These are phyloP conservation scores for Mormyrus hasselquistii DNA, from an alignment of 2,797 vertebrate species.

Conservation along the genomic window DNA sequence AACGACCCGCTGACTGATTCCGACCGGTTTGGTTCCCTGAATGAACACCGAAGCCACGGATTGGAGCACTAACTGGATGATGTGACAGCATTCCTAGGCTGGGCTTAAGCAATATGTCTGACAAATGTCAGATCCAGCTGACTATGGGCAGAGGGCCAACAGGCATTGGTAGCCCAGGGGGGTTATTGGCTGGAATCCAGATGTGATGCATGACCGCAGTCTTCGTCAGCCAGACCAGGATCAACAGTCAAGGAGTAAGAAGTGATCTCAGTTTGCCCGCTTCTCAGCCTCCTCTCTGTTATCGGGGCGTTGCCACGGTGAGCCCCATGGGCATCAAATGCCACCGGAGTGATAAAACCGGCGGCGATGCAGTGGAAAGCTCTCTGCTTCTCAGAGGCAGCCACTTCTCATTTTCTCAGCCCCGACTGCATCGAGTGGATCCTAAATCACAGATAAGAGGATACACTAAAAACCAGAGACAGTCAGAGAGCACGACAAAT, in stretches of 20 bases:
- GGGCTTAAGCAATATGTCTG: background rate
- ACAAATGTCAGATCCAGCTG: background rate
- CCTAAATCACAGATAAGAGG: slow-evolving; percentile 13
- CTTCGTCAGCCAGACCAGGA: background rate
- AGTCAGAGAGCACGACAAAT: background rate
- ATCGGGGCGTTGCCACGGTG: background rate
- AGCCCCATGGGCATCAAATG: background rate
- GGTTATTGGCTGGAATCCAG: background rate
- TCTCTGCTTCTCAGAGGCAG: background rate
- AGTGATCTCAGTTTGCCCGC: background rate
- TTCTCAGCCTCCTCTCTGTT: background rate
- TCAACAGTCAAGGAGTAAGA: background rate
- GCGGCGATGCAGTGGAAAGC: background rate
- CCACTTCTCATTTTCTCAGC: slow-evolving; percentile 2
- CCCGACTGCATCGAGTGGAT: background rate
- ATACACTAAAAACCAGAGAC: background rate
- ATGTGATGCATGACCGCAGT: background rate
- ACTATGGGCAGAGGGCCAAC: background rate
- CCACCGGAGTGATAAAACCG: background rate
- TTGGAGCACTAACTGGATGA: background rate
- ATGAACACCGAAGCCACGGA: background rate
- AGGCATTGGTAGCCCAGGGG: background rate
- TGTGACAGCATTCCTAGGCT: background rate
- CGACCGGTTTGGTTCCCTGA: background rate
- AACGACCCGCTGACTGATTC: background rate